phyloP scores from a whole-genome alignment of 92 coral and sea anemone genomes.

The Siderastrea siderea region DNA sequence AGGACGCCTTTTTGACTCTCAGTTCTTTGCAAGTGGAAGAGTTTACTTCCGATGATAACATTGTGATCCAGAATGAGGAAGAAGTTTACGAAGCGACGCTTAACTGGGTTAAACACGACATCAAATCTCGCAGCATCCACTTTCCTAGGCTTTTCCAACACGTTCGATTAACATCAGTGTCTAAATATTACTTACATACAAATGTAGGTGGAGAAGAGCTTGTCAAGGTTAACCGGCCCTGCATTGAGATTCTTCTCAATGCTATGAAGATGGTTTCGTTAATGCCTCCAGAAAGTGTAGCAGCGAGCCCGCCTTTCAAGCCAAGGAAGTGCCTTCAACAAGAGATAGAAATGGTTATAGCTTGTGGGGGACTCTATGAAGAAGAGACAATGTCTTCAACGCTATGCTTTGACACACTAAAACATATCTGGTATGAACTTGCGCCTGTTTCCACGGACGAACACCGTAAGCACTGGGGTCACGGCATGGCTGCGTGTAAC shows the following conservation, averaged over 20 bases:
- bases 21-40: slow-evolving; percentile 28
- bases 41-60: slow-evolving; percentile 30
- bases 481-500: slow-evolving; percentile 43
- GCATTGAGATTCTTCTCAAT: slow-evolving; percentile 36
- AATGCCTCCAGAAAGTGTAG: slow-evolving; percentile 6
- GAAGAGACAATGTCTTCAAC: slow-evolving; percentile 3
- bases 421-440: slow-evolving; percentile 40
- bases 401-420: slow-evolving; percentile 3
- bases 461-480: slow-evolving; percentile 38
- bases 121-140: slow-evolving; percentile 7
- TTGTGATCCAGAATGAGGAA: slow-evolving; percentile 48
- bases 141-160: slow-evolving; percentile 50
- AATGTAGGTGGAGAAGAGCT: slow-evolving; percentile 32
- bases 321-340: slow-evolving; percentile 36
- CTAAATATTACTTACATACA: slow-evolving; percentile 30
- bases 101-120: slow-evolving; percentile 50
- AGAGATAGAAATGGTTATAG: slow-evolving; percentile 16
- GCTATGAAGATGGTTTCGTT: slow-evolving; percentile 32
- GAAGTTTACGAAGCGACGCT: slow-evolving; percentile 55
- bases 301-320: slow-evolving; percentile 3
- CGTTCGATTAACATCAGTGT: slow-evolving; percentile 43
- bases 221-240: slow-evolving; percentile 40
- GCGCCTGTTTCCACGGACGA: slow-evolving; percentile 30
- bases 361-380: slow-evolving; percentile 40
- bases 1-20: slow-evolving; percentile 29